Percentiles rank a stretch among this genome's conserved stretches.
phyloP scores from a whole-genome alignment of 2,888 invertebrate genomes.

The Pantelozetes paolii region DNA sequence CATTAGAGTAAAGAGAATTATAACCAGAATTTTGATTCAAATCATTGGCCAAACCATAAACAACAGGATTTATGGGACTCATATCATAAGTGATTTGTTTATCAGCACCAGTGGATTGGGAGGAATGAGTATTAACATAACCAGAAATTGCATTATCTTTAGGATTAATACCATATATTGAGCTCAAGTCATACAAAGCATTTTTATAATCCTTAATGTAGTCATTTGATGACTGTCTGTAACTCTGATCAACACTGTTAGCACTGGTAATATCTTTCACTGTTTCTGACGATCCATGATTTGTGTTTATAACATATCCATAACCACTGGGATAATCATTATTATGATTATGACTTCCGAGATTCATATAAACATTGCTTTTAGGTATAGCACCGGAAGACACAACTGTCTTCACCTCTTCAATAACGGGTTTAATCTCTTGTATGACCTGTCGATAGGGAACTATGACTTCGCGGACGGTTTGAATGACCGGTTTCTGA shows the following conservation, averaged over 20 bases:
- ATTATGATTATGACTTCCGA: too few species aligned
- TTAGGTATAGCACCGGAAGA: not conserved
- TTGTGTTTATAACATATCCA: not conserved
- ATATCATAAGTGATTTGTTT: too few species aligned
- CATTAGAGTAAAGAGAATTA: not conserved
- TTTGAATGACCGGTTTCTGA: conserved; percentile 15
- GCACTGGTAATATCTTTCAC: too few species aligned
- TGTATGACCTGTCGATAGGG: conserved; percentile 31
- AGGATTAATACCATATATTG: not conserved
- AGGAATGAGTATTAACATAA: not conserved
- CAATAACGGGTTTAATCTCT: conserved; percentile 18
- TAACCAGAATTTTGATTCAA: not conserved
- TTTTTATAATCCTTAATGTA: too few species aligned
- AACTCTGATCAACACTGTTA: too few species aligned
- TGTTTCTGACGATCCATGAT: not conserved
- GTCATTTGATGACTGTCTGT: not conserved
- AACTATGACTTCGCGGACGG: conserved; percentile 32
- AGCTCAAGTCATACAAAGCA: not conserved
- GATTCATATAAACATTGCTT: not conserved
- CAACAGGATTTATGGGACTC: too few species aligned
- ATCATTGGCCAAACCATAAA: not conserved
- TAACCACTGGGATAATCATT: not conserved
- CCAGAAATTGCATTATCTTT: not conserved
- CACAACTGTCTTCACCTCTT: conserved; percentile 26
- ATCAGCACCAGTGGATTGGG: too few species aligned